A percentile compares a stretch with the other conserved stretches of the same genome.
Evolutionary conservation across 2,797 vertebrate species (phyloP).

Genomic region (Poecilia picta): DNA sequence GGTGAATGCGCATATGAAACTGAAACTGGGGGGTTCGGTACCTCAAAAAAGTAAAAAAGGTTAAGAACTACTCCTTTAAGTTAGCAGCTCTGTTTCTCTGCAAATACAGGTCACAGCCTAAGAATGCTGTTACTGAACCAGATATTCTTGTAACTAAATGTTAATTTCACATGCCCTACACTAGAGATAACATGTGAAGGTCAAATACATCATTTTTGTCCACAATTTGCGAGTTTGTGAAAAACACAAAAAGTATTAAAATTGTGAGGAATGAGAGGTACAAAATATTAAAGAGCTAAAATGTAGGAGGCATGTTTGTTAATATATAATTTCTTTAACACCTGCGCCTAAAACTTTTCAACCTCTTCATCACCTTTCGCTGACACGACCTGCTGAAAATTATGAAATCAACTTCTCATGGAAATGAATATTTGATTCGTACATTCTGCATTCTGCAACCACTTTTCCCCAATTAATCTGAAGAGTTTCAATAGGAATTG

Average conservation of each 20-base stretch:
- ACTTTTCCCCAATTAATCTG: background rate
- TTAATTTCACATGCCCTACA: background rate
- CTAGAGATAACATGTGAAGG: constrained; percentile 23
- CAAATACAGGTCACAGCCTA: background rate
- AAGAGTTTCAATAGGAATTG: background rate
- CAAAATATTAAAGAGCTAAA: background rate
- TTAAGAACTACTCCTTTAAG: too few species aligned
- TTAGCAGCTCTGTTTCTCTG: constrained; percentile 1
- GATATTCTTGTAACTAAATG: background rate
- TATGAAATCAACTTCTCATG: background rate
- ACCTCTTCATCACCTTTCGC: background rate
- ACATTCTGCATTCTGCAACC: background rate
- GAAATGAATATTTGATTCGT: background rate
- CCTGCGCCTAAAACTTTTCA: background rate
- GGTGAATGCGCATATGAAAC: too few species aligned
- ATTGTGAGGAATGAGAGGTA: background rate
- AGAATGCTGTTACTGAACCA: background rate
- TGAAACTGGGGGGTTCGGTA: too few species aligned
- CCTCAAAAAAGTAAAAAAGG: too few species aligned
- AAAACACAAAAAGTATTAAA: background rate
- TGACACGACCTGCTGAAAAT: background rate
- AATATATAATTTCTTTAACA: background rate
- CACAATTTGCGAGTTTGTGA: background rate
- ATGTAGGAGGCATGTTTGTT: background rate
- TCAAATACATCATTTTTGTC: background rate